Conservation (phyloP, 35 echinoderm and acorn worm species). For the Lytechinus pictus region DNA sequence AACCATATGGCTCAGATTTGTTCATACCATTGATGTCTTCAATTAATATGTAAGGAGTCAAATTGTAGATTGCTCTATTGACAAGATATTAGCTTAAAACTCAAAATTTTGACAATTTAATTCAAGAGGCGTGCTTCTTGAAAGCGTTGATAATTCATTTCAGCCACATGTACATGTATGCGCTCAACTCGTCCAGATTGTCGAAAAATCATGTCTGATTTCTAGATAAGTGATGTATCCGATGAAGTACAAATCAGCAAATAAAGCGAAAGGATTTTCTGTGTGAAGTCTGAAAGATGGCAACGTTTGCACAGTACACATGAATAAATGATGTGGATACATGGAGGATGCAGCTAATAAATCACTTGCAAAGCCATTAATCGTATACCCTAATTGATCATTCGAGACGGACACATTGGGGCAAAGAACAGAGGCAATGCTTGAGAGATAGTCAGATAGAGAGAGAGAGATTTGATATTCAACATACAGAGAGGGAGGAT, state of each 20-base stretch:
- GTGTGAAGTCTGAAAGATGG: neutral
- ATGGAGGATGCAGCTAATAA: neutral
- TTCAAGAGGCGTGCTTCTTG: no score
- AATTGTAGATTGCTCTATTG: no score
- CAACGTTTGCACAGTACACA: neutral
- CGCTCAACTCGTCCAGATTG: neutral
- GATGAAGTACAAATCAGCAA: neutral
- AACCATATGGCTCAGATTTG: no score
- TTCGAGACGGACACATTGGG: neutral
- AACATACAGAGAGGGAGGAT: no score
- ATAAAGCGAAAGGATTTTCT: neutral
- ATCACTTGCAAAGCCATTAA: neutral
- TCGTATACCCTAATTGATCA: neutral
- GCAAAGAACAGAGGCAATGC: no score
- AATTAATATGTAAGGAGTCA: no score
- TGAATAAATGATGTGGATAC: neutral
- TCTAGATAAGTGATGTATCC: neutral
- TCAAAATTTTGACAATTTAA: no score
- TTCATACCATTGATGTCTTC: no score
- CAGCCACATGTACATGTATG: neutral
- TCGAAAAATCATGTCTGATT: neutral
- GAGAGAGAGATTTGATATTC: no score
- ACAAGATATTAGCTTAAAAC: no score
- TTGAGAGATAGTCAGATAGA: no score
- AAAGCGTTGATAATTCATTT: no score